Base-by-base conservation (phyloP, 2,113 vertebrate species). In the Illadopsis cleaveri region DNA sequence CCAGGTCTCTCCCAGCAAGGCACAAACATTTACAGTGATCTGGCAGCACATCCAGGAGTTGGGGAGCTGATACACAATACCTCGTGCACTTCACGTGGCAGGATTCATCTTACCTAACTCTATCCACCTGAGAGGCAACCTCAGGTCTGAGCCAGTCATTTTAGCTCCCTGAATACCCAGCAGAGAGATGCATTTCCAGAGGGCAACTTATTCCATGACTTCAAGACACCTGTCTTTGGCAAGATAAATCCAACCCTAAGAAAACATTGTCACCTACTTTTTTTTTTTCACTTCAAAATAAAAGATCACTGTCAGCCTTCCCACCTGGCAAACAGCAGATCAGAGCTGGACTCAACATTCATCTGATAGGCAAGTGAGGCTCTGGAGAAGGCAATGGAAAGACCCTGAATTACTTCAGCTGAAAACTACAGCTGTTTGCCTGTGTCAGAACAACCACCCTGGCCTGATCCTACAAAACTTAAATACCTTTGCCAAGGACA, bases 81-180 rank as follows among this genome's bases (percentile, higher is more conserved):
- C 2, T 2, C 19, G 71, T 33, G n/a, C 51, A 31, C 68, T 70
- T 73, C 93, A 66, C 79, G 11, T 9, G 89, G 83, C n/a, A 93
- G 95, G 95, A 95, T 86, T 97, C 96, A 92, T 86, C 89, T 97
- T 97, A 97, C 96, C 93, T 86, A 84, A 89, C 72, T 48, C 94
- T 91, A 92, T 92, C 95, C 44, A 95, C 83, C 93, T 91, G 95
- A 94, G 93, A 97, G 91, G 51, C 94, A 93, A 94, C 91, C 51
- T 31, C 91, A 40, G 68, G 21, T 89, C 94, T 70, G 62, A 56
- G 64, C 35, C 54, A 57, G 68, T 93, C 93, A 89, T 83, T 70
- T 83, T 44, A 97, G 80, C 92, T 94, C 79, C 86, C 86, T 45
- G 42, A 77, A 54, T 2, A 90, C 90, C 31, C 93, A 86, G 72